Percentiles rank a stretch among this genome's conserved stretches.
These are phyloP conservation scores for Pelobates cultripes DNA, from an alignment of 2,797 vertebrate species.

Conservation along the genomic window DNA sequence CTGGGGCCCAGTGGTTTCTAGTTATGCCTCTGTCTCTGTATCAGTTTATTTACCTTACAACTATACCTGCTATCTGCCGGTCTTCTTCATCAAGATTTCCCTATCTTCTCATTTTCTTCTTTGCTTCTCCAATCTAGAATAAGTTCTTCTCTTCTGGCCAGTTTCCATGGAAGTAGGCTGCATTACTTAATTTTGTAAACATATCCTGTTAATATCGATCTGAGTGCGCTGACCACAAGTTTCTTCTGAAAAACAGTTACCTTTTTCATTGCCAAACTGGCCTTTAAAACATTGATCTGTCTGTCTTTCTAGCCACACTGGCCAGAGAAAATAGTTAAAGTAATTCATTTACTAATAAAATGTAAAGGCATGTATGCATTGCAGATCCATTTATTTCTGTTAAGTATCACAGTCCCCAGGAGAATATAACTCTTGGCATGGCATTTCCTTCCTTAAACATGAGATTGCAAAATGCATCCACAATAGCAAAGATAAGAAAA, in stretches of 20 bases:
- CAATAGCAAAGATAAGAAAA: neutral
- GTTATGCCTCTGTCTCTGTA: too few relatives aligned
- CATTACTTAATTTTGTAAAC: too few relatives aligned
- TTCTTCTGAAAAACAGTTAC: neutral
- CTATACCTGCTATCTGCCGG: too few relatives aligned
- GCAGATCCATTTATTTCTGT: neutral
- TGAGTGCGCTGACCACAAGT: too few relatives aligned
- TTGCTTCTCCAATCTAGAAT: too few relatives aligned
- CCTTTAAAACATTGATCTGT: neutral
- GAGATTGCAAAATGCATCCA: neutral
- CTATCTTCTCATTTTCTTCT: too few relatives aligned
- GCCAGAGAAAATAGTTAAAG: neutral
- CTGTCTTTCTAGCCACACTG: neutral
- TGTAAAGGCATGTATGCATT: neutral
- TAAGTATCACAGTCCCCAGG: neutral
- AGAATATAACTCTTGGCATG: neutral
- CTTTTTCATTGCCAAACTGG: neutral
- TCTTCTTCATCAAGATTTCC: too few relatives aligned
- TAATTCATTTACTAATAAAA: neutral
- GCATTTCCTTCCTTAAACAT: neutral
- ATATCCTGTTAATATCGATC: too few relatives aligned
- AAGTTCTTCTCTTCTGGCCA: too few relatives aligned
- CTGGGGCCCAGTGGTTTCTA: too few relatives aligned
- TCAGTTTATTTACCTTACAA: too few relatives aligned
- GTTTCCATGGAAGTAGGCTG: too few relatives aligned